phyloP scores from a whole-genome alignment of 2,113 vertebrate genomes.

The Excalfactoria chinensis region DNA sequence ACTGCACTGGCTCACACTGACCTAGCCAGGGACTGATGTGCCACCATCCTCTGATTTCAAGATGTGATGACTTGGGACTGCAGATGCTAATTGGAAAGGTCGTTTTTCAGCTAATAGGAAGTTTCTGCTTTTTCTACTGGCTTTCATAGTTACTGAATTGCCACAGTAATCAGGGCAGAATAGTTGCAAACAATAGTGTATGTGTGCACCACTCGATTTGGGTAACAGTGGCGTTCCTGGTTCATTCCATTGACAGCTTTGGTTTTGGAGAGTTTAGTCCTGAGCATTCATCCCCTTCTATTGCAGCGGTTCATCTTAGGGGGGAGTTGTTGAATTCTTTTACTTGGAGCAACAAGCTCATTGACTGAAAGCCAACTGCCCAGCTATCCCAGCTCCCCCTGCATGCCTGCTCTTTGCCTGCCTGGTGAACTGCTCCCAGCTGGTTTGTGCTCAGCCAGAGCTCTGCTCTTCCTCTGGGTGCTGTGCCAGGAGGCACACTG shows the following conservation, averaged over 20 bases:
- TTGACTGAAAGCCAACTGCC: not conserved
- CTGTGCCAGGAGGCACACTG: not conserved
- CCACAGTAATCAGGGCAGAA: not conserved
- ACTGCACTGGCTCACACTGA: not conserved
- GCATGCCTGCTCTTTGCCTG: accelerated
- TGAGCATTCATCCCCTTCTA: not conserved
- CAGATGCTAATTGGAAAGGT: not conserved
- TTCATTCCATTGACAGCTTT: not conserved
- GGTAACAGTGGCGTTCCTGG: not conserved
- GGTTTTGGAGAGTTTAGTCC: not conserved
- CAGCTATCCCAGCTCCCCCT: not conserved
- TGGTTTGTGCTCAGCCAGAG: not conserved
- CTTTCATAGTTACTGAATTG: not conserved
- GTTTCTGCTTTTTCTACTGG: not conserved
- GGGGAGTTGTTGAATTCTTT: not conserved
- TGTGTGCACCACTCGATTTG: not conserved
- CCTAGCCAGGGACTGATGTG: not conserved
- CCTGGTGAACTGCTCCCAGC: accelerated
- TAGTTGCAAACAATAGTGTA: not conserved
- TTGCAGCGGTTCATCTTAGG: not conserved
- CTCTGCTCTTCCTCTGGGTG: not conserved
- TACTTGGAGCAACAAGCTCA: not conserved
- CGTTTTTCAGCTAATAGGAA: not conserved
- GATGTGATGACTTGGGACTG: not conserved
- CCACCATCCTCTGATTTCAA: not conserved